A percentile compares a stretch with the other conserved stretches of the same genome.
phyloP scores from a whole-genome alignment of 2,888 invertebrate genomes.

The Cremastinae sp. region DNA sequence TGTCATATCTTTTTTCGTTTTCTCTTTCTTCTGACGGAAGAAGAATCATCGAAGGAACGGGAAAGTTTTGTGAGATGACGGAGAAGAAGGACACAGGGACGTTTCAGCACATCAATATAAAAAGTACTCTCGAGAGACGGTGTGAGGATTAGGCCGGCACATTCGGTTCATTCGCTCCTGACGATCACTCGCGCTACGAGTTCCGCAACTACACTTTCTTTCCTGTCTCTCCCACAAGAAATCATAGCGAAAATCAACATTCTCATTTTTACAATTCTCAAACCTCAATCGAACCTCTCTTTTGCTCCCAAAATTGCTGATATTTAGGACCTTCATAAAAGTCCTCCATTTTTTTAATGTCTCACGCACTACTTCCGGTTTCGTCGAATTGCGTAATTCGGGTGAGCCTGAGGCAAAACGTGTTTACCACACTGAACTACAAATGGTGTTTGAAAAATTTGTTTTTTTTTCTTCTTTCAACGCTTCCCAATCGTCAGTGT shows the following conservation, averaged over 20 bases:
- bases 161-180: slow-evolving; percentile 55
- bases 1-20: slow-evolving; percentile 43
- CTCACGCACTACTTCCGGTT: too few species aligned
- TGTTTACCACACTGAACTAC: slow-evolving; percentile 51
- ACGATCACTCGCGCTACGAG: slow-evolving; percentile 46
- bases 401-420: slow-evolving; percentile 27
- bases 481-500: slow-evolving; percentile 19
- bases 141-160: slow-evolving; percentile 70
- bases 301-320: slow-evolving; percentile 40
- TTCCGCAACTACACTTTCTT: slow-evolving; percentile 66
- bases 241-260: slow-evolving; percentile 43
- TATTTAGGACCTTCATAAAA: slow-evolving; percentile 10
- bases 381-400: slow-evolving; percentile 18
- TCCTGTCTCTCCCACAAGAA: slow-evolving; percentile 67
- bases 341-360: neutral
- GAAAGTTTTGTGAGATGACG: slow-evolving; percentile 67
- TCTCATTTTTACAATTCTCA: slow-evolving; percentile 17
- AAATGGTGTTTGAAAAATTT: slow-evolving; percentile 37
- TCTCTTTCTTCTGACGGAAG: slow-evolving; percentile 10
- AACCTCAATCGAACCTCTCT: slow-evolving; percentile 37
- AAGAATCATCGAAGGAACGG: slow-evolving; percentile 59
- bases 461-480: slow-evolving; percentile 14
- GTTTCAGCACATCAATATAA: slow-evolving; percentile 78
- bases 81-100: slow-evolving; percentile 57
- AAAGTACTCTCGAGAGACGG: slow-evolving; percentile 79